Base-by-base conservation (phyloP, 2,113 vertebrate species). In the Chauna torquata region DNA sequence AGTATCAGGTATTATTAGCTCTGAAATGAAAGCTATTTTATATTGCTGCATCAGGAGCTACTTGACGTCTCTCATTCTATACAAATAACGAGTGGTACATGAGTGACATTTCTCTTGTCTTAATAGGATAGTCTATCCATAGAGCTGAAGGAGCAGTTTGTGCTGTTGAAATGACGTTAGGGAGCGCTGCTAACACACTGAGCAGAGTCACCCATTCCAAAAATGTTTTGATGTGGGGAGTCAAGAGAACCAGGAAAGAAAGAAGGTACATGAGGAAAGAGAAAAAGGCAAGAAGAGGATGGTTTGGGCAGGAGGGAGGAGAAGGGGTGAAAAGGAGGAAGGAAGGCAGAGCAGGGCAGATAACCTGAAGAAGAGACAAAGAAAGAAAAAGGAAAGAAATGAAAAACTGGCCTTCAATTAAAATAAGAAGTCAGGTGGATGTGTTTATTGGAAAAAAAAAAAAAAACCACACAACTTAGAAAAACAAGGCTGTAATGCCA, bases 401-500 rank as follows among this genome's bases (percentile, higher is more conserved):
- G 6, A 40, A 88, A 80, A 88, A n/a, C 18, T 23, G 15, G 44
- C 34, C 78, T 94, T 50, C 16, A 32, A 45, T 32, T 70, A 50
- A 75, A 94, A 78, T 75, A 14, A 91, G 86, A 77, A 87, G 36
- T 28, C 87, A 23, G 18, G 38, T 88, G 38, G 69, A 58, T 92
- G 40, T 75, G 54, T 92, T 95, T 94, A 61, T 78, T 81, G 45
- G 40, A 90, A 90, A 44, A 90, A 90, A 94, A 52, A 52, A 44
- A 90, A 92, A 94, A 93, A 83, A 27, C 4, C 8, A 57, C 38
- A 68, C 58, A 92, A 95, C 91, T 91, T 94, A 77, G 86, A 97
- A 97, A 97, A 95, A 94, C 96, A 97, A 94, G 96, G 95, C 96
- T 97, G 55, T 97, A 96, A 97, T 97, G 97, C 97, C 97, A 97